phyloP scores from a whole-genome alignment of 2,113 vertebrate genomes.

The Syrmaticus mikado region DNA sequence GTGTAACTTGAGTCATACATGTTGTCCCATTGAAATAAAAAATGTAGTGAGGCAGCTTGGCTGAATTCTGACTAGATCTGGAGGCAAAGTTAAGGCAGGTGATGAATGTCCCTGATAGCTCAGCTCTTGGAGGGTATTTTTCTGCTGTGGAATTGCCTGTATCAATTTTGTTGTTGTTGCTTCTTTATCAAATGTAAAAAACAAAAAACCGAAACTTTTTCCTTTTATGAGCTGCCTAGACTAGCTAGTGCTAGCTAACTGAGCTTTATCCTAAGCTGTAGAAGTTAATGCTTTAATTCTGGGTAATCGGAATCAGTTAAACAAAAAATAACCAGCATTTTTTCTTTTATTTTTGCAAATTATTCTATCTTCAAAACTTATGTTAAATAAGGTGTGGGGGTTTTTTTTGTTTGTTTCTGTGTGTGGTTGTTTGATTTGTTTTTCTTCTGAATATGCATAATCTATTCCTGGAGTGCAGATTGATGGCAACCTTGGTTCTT shows the following conservation, averaged over 20 bases:
- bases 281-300: background rate
- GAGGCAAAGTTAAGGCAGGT: background rate
- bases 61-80: background rate
- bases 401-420: background rate
- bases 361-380: background rate
- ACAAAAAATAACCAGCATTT: rapidly evolving
- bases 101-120: background rate
- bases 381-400: background rate
- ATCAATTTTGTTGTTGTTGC: background rate
- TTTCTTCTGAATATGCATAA: background rate
- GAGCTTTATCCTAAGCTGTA: background rate
- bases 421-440: background rate
- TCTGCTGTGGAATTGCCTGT: background rate
- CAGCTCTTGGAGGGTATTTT: background rate
- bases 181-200: background rate
- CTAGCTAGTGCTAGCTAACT: background rate
- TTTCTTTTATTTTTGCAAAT: background rate
- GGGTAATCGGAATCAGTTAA: background rate
- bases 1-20: background rate
- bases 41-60: background rate
- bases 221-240: background rate
- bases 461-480: background rate
- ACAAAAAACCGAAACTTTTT: background rate
- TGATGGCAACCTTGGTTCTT: background rate
- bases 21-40: background rate